phyloP scores from a whole-genome alignment of 2,888 invertebrate species.

The Nomada lathburiana region DNA sequence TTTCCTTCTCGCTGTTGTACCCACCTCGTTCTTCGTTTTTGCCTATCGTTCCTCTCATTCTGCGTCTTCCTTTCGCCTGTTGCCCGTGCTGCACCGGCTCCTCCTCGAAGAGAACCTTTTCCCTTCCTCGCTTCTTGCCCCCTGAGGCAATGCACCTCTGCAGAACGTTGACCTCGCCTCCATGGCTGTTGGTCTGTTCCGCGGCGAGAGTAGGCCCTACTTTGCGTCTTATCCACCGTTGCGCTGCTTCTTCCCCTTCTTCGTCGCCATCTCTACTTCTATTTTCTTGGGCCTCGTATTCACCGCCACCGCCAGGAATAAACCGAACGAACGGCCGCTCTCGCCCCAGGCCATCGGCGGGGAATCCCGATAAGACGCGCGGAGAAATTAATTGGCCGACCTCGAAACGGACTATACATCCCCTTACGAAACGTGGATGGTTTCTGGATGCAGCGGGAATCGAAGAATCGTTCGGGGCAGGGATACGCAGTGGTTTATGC shows the following conservation, averaged over 20 bases:
- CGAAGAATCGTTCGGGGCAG: background rate
- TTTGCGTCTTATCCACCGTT: slow-evolving; percentile 41
- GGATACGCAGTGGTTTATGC: too few species aligned
- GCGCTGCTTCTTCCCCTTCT: slow-evolving; percentile 15
- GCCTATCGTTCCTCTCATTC: slow-evolving; percentile 59
- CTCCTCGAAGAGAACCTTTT: slow-evolving; percentile 43
- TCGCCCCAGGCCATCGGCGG: slow-evolving; percentile 75
- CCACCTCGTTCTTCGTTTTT: slow-evolving; percentile 50
- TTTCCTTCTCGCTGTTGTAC: slow-evolving; percentile 35
- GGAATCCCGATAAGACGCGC: slow-evolving; percentile 79
- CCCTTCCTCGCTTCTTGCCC: slow-evolving; percentile 63
- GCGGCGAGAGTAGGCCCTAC: slow-evolving; percentile 57
- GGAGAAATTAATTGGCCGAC: slow-evolving; percentile 80
- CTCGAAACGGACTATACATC: slow-evolving; percentile 60
- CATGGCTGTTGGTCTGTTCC: slow-evolving; percentile 64
- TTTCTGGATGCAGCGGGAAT: slow-evolving; percentile 11
- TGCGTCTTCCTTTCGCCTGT: slow-evolving; percentile 52
- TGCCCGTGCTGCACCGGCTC: slow-evolving; percentile 52
- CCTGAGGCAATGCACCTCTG: slow-evolving; percentile 82
- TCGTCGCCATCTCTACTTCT: slow-evolving; percentile 55
- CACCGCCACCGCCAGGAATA: slow-evolving; percentile 75
- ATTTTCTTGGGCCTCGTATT: slow-evolving; percentile 58
- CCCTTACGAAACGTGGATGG: slow-evolving; percentile 36
- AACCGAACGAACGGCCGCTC: slow-evolving; percentile 69
- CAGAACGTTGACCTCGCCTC: slow-evolving; percentile 80